These are phyloP conservation scores for Calameuta pallipes DNA, from an alignment of 2,888 invertebrate genomes.

Conservation along the genomic window DNA sequence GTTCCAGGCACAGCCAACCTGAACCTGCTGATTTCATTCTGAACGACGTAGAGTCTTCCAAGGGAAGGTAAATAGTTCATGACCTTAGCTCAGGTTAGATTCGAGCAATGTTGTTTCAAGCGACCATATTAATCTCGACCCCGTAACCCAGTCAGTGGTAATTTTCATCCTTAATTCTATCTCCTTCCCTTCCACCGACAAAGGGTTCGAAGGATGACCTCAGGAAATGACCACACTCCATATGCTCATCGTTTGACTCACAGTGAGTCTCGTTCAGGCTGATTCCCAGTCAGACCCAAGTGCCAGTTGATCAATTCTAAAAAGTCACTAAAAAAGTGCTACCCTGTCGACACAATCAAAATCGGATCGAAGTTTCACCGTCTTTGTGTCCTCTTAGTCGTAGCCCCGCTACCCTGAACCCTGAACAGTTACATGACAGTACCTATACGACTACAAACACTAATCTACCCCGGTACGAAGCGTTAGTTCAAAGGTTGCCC, in stretches of 20 bases:
- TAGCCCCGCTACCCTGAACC: not conserved
- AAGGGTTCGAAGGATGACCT: too few relatives aligned
- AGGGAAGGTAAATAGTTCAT: not conserved
- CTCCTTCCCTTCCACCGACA: too few relatives aligned
- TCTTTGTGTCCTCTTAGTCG: not conserved
- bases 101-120: not conserved
- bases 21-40: not conserved
- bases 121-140: too few relatives aligned
- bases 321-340: too few relatives aligned
- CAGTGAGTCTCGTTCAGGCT: too few relatives aligned
- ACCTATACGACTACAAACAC: not conserved
- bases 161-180: too few relatives aligned
- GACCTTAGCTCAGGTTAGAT: not conserved
- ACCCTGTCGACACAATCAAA: too few relatives aligned
- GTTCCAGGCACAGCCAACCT: not conserved
- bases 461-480: conserved; percentile 45
- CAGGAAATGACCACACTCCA: too few relatives aligned
- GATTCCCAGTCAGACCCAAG: too few relatives aligned
- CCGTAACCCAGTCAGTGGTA: too few relatives aligned
- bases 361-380: not conserved
- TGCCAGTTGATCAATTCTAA: too few relatives aligned
- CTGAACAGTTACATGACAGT: not conserved
- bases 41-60: not conserved
- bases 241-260: too few relatives aligned
- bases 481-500: conserved; percentile 59